Conservation (phyloP, 2,888 invertebrate genomes). For the Diadromus collaris region DNA sequence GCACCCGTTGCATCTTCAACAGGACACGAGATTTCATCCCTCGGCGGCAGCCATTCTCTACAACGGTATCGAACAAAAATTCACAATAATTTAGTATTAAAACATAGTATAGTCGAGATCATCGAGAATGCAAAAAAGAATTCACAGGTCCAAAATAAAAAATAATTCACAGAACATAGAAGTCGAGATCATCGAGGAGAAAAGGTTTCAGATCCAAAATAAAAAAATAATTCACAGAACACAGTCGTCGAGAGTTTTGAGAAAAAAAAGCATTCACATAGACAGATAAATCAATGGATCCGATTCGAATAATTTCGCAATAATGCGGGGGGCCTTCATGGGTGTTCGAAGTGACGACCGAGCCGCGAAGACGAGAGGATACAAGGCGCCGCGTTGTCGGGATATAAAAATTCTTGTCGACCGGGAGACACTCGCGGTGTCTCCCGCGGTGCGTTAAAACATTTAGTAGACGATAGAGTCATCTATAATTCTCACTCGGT, state of each 20-base stretch:
- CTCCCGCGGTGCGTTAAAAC: constrained; percentile 51
- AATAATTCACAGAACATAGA: no score
- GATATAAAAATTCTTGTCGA: constrained; percentile 34
- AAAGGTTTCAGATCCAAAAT: no score
- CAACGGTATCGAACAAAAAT: constrained; percentile 79
- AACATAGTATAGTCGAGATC: background rate
- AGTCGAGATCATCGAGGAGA: no score
- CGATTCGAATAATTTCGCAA: background rate
- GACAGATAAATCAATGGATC: background rate
- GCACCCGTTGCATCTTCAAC: constrained; percentile 80
- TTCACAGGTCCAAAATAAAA: no score
- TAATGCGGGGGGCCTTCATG: constrained; percentile 27
- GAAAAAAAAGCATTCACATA: no score
- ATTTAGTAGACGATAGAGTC: constrained; percentile 49
- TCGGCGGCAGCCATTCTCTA: constrained; percentile 81
- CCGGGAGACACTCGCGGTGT: constrained; percentile 7
- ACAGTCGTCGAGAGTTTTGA: background rate
- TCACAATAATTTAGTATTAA: background rate
- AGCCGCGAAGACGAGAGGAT: constrained; percentile 12
- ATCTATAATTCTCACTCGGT: constrained; percentile 55
- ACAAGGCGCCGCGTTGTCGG: constrained; percentile 52
- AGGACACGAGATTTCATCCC: constrained; percentile 79
- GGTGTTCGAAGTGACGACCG: constrained; percentile 18
- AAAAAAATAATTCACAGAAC: no score
- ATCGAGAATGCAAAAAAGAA: background rate